A percentile compares a stretch with the other conserved stretches of the same genome.
Evolutionary conservation across 2,888 invertebrate species (phyloP).

Genomic region (Anthophora plumipes): DNA sequence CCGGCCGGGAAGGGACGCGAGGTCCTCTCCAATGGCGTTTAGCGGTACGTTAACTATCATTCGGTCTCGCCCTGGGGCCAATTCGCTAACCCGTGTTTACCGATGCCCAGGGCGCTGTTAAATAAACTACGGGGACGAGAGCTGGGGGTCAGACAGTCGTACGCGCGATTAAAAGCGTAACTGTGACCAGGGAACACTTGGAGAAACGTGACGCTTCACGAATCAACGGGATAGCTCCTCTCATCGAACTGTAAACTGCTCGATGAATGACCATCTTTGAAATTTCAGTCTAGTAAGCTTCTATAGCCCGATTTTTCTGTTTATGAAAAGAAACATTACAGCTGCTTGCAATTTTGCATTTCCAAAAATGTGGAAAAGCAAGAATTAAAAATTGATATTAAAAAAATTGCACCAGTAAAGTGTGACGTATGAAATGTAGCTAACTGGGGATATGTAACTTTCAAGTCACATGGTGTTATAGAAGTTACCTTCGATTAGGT

Average conservation of each 20-base stretch:
- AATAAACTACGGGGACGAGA: conserved; percentile 81
- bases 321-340: too few species aligned
- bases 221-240: not conserved
- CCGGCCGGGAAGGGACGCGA: conserved; percentile 65
- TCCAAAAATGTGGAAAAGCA: too few species aligned
- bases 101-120: conserved; percentile 84
- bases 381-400: too few species aligned
- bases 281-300: too few species aligned
- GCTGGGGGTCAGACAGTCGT: conserved; percentile 69
- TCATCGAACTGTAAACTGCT: not conserved
- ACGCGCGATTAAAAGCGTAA: conserved; percentile 73
- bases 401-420: too few species aligned
- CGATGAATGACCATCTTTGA: not conserved
- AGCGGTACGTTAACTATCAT: conserved; percentile 84
- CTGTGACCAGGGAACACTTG: conserved; percentile 52
- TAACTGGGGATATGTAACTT: too few species aligned
- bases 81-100: conserved; percentile 85
- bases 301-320: too few species aligned
- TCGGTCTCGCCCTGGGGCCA: conserved; percentile 83
- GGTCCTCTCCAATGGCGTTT: conserved; percentile 83
- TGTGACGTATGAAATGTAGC: too few species aligned
- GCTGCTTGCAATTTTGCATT: too few species aligned
- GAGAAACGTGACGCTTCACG: conserved; percentile 28
- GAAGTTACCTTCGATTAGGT: too few species aligned
- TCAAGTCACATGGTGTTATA: too few species aligned